These are phyloP conservation scores for Conchocele bisecta DNA, from an alignment of 2,888 invertebrate genomes.

Conservation along the genomic window DNA sequence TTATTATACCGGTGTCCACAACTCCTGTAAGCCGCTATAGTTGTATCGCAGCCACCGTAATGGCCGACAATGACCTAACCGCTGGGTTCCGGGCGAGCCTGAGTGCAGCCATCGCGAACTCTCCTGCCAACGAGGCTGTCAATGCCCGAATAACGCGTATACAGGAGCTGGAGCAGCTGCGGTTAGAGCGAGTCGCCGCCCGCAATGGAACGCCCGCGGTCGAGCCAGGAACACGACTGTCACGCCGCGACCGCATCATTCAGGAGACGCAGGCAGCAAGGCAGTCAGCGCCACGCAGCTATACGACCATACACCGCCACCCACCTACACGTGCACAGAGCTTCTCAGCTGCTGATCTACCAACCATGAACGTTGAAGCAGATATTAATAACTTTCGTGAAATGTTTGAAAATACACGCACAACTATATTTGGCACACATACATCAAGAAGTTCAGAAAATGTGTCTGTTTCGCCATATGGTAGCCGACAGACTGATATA, in stretches of 20 bases:
- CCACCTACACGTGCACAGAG: too few relatives aligned
- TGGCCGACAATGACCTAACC: too few relatives aligned
- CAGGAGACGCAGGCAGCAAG: background rate
- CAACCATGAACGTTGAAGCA: slow-evolving; percentile 5
- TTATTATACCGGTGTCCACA: too few relatives aligned
- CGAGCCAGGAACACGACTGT: slow-evolving; percentile 9
- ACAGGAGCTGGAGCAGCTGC: slow-evolving; percentile 46
- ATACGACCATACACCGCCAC: too few relatives aligned
- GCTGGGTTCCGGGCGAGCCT: too few relatives aligned
- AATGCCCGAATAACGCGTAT: slow-evolving; percentile 50
- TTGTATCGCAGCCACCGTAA: too few relatives aligned
- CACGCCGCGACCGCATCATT: background rate
- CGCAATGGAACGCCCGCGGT: background rate
- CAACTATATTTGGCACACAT: slow-evolving; percentile 37
- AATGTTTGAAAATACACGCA: slow-evolving; percentile 34
- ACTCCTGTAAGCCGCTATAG: too few relatives aligned
- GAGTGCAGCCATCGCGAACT: too few relatives aligned
- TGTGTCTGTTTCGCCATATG: slow-evolving; percentile 6
- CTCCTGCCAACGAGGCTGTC: too few relatives aligned
- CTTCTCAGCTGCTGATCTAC: too few relatives aligned
- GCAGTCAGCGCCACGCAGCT: background rate
- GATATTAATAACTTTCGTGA: slow-evolving; percentile 33
- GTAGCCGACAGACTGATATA: slow-evolving; percentile 29
- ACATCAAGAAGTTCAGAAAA: slow-evolving; percentile 36
- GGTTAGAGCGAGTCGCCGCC: slow-evolving; percentile 24